A percentile compares a stretch with the other conserved stretches of the same genome.
These are phyloP conservation scores for Brachionus angularis DNA, from an alignment of 1,140 invertebrate genomes.

Conservation along the genomic window DNA sequence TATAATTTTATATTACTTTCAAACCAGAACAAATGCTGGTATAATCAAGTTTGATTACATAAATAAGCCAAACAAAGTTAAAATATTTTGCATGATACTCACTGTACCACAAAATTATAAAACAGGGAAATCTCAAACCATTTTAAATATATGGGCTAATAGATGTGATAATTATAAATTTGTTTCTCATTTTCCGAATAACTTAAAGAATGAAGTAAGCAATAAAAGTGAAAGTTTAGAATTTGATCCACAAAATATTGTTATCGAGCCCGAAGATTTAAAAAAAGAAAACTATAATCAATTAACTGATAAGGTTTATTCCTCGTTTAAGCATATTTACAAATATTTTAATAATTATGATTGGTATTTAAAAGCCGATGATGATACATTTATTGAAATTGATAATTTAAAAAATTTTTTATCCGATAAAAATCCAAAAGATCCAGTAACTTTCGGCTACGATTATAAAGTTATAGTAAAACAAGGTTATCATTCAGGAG, in stretches of 20 bases:
- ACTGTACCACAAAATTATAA: not conserved
- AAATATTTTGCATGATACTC: constrained; percentile 27
- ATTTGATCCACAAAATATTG: not conserved
- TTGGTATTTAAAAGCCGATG: constrained; percentile 91
- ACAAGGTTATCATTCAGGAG: constrained; percentile 54
- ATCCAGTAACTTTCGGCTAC: constrained; percentile 53
- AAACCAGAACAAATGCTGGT: too few relatives aligned
- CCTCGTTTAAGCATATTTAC: constrained; percentile 20
- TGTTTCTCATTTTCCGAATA: not conserved
- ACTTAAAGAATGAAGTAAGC: not conserved
- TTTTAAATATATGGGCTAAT: not conserved
- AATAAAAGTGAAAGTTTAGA: too few relatives aligned
- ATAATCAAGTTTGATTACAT: too few relatives aligned
- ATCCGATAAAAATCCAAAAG: constrained; percentile 44
- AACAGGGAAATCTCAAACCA: not conserved
- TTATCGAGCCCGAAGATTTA: constrained; percentile 2
- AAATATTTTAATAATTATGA: constrained; percentile 58
- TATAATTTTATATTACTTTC: too few relatives aligned
- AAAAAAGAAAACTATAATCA: constrained; percentile 3
- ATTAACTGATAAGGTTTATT: constrained; percentile 18
- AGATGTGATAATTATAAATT: constrained; percentile 31
- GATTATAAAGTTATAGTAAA: constrained; percentile 50
- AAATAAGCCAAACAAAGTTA: too few relatives aligned
- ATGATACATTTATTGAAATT: constrained; percentile 74
- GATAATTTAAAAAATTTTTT: constrained; percentile 58